phyloP scores from a whole-genome alignment of 2,113 vertebrate species.

The Pterophyllum scalare region DNA sequence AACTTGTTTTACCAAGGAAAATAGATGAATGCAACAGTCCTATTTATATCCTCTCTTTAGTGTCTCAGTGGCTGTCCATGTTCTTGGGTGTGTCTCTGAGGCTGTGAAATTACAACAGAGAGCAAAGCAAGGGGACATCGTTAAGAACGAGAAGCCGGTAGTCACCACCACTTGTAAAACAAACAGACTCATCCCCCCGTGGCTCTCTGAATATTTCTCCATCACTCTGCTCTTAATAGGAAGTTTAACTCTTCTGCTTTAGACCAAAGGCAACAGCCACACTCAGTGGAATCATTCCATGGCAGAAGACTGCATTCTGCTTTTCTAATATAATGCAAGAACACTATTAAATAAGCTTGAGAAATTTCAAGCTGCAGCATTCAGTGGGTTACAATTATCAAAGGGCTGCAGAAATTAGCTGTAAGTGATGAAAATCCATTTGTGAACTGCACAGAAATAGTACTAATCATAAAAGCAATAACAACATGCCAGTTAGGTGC shows the following conservation, averaged over 20 bases:
- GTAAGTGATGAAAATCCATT: slow-evolving; percentile 35
- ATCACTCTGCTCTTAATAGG: slow-evolving; percentile 63
- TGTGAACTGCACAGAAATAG: not conserved
- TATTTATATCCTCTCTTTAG: not conserved
- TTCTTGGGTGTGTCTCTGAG: not conserved
- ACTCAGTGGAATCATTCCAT: slow-evolving; percentile 27
- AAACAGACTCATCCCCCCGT: slow-evolving; percentile 47
- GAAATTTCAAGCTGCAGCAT: slow-evolving; percentile 19
- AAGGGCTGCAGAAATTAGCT: slow-evolving; percentile 30
- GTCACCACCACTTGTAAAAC: slow-evolving; percentile 43
- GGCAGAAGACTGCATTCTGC: slow-evolving; percentile 7
- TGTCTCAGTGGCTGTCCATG: not conserved
- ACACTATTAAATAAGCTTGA: slow-evolving; percentile 41
- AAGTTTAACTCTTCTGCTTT: slow-evolving; percentile 39
- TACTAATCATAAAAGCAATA: slow-evolving; percentile 34
- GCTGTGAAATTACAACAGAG: slow-evolving; percentile 20
- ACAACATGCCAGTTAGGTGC: slow-evolving; percentile 16
- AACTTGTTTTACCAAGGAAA: not conserved
- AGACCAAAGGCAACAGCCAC: slow-evolving; percentile 7
- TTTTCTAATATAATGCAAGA: slow-evolving; percentile 33
- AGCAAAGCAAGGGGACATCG: slow-evolving; percentile 34
- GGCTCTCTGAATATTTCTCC: slow-evolving; percentile 34
- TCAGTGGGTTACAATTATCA: slow-evolving; percentile 24
- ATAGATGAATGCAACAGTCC: not conserved
- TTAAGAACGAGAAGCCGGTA: slow-evolving; percentile 36